Evolutionary conservation across 1,140 invertebrate genomes (phyloP), one percentile per base, ranked within the genome.

Genomic region (Musca domestica): DNA sequence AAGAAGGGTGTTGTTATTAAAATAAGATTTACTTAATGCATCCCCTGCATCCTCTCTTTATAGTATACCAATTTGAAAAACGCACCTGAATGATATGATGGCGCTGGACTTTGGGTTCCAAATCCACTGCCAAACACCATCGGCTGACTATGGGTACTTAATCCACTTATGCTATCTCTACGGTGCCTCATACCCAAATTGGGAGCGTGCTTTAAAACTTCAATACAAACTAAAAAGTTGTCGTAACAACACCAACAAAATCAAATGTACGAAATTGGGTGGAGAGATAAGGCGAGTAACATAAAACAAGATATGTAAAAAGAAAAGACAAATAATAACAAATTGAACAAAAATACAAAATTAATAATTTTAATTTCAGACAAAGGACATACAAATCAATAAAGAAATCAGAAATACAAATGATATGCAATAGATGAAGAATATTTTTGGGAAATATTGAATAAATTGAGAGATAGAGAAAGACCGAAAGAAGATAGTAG

Each of bases 91-190:
- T 82, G 78, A 73, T 73, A 81, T 64, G 80, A 81, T 71, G 80
- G 78, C 73, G 80, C 80, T 69, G 80, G 80, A 72, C 80, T 81
- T 70, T 80, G 78, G 9, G 77, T 80, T 65, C 80, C 80, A 73
- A 80, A 72, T 73, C 73, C 74, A 71, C 79, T 76, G 74, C 78
- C 78, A 74, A 78, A 77, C 65, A 77, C 69, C 74, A 82, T 61
- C 27, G 80, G 80, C 67, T 81, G 80, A 73, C 80, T 82, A 72
- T 81, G 80, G 72, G 80, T 81, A 73, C 80, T 82, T 70, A 82
- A 73, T 74, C 80, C 80, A 73, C 80, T 82, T 72, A 82, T 76
- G 76, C 80, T 82, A 81, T 82, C 80, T 82, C 80, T 82, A 82
- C 80, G 80, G 80, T 82, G 80, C 73, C 80, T 78, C 75, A 82